phyloP scores from a whole-genome alignment of 23 tunicate genomes.

The Trididemnum miniatum region DNA sequence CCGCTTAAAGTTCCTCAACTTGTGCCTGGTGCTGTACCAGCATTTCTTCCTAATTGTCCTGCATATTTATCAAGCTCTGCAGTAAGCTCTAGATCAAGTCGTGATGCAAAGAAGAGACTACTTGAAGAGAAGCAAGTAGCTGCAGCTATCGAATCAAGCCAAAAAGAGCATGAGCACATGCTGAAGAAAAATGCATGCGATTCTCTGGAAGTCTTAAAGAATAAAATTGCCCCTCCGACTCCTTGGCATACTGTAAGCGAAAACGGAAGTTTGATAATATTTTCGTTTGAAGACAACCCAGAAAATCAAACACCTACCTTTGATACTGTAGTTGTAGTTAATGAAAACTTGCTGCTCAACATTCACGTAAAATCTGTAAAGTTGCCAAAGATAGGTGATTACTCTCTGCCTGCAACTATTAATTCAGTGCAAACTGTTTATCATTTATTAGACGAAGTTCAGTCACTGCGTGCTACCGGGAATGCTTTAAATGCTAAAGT shows the following conservation, averaged over 20 bases:
- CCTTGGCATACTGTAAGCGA: neutral
- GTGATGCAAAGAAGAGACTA: neutral
- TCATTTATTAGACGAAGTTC: neutral
- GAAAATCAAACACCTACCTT: neutral
- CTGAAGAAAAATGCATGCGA: neutral
- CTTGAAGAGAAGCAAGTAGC: neutral
- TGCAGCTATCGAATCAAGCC: neutral
- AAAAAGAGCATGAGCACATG: neutral
- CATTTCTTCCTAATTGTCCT: neutral
- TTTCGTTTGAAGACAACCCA: neutral
- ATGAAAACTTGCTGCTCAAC: neutral
- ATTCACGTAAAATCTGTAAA: neutral
- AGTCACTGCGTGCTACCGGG: neutral
- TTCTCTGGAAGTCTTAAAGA: neutral
- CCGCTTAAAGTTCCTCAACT: neutral
- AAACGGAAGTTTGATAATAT: neutral
- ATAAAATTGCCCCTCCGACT: neutral
- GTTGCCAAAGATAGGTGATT: neutral
- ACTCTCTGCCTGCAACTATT: neutral
- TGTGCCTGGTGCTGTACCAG: neutral
- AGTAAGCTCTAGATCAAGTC: neutral
- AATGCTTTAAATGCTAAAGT: neutral
- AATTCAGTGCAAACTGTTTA: neutral
- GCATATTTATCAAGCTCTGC: neutral
- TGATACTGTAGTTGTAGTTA: neutral